Base-by-base conservation (phyloP, 2,888 invertebrate species). In the Anarsia innoxiella region DNA sequence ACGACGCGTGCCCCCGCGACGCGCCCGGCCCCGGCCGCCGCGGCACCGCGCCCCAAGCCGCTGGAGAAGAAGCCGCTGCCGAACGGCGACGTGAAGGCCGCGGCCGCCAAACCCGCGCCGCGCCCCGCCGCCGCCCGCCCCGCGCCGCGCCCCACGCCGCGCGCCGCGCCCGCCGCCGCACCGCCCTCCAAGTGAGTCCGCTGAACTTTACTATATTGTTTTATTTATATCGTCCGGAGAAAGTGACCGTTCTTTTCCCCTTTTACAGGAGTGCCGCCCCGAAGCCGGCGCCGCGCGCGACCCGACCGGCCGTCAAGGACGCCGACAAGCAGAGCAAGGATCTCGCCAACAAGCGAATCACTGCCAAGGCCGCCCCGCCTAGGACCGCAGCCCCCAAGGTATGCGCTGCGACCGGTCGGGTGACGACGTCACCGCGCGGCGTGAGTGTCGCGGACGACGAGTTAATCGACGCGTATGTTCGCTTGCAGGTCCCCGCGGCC, bases 281-380 rank as follows among this genome's bases (percentile, higher is more conserved):
- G 10, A 11, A 10, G 27, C 62, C 64, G 14, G 51, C 51, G 30
- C 23, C 37, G 23, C 19, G 42, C 48, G 33, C 60, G 15, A 40
- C 54, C 29, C 41, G 44, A 36, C 35, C 48, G 49, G 23, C 62
- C 1, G 62, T 71, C 10, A 48, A 46, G 3, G 42, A 60, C 2
- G 70, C 51, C 55, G 88, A 68, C 67, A 91, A 91, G 54, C 89
- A 89, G 56, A 88, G 84, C 46, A 91, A 91, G 67, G 91, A 91
- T 48, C 88, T 89, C 52, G 89, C 89, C 34, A 91, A 91, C 66
- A 91, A 90, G 59, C 88, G 89, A 59, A 86, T 91, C 55, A 88
- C 88, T 9, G 86, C 88, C 40, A 74, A 73, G 68, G 74, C 59
- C 59, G 88, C 66, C 46, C 82, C 61, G 51, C 77, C 68, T 41